These are phyloP conservation scores for Chrysodeixis includens DNA, from an alignment of 2,888 invertebrate genomes.

Conservation along the genomic window DNA sequence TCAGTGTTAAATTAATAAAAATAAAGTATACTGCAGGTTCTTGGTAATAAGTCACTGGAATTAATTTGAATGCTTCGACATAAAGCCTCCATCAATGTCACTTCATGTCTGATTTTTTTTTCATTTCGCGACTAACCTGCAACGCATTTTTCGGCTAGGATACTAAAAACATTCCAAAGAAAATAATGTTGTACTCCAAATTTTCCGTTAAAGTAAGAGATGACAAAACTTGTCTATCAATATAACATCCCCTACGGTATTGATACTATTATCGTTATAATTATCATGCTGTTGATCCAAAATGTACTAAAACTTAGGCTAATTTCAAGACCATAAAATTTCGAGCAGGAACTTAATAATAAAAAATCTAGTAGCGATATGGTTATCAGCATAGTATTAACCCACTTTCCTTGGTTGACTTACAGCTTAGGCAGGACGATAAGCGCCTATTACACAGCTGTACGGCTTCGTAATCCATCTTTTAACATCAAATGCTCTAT, in stretches of 20 bases:
- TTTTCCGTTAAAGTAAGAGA: no score
- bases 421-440: slow-evolving; percentile 42
- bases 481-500: slow-evolving; percentile 33
- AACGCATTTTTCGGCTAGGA: no score
- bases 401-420: slow-evolving; percentile 45
- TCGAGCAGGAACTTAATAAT: slow-evolving; percentile 3
- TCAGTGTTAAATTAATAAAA: not conserved
- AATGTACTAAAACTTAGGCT: no score
- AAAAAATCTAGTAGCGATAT: slow-evolving; percentile 32
- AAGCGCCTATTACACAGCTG: slow-evolving; percentile 42
- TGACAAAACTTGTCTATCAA: no score
- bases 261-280: no score
- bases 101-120: no score
- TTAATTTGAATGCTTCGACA: not conserved
- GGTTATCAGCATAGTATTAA: slow-evolving; percentile 48
- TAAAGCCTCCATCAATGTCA: no score
- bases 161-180: no score
- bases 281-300: no score
- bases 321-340: not conserved
- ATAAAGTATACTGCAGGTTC: not conserved
- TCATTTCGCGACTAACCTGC: no score
- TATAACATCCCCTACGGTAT: no score
- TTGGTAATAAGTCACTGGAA: not conserved
- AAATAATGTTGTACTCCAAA: no score
- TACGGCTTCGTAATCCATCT: slow-evolving; percentile 45